phyloP scores from a whole-genome alignment of 2,113 vertebrate species.

The Muntiacus reevesi region DNA sequence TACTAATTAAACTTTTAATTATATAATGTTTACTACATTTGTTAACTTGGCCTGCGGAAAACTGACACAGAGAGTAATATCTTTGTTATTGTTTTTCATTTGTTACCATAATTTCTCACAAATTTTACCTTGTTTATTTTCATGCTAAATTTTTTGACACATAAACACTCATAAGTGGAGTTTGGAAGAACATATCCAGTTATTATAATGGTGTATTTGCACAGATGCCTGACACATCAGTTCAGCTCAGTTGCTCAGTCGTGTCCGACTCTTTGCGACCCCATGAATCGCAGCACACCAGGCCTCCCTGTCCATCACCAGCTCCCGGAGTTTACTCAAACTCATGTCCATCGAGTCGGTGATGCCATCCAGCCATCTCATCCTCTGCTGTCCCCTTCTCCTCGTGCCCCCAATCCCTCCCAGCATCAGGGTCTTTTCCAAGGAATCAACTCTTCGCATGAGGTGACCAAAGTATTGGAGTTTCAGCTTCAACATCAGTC shows the following conservation, averaged over 20 bases:
- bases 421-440: background rate
- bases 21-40: background rate
- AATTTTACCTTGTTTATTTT: background rate
- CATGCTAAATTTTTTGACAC: background rate
- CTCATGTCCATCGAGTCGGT: background rate
- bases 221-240: background rate
- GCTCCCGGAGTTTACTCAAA: background rate
- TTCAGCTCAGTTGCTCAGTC: background rate
- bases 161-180: background rate
- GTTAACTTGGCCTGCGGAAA: background rate
- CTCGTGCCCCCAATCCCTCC: background rate
- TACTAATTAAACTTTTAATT: background rate
- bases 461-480: background rate
- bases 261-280: accelerated
- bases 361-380: background rate
- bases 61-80: background rate
- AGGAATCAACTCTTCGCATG: background rate
- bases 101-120: background rate
- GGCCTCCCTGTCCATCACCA: background rate
- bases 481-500: background rate
- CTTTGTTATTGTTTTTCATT: background rate
- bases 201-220: background rate
- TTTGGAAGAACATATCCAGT: background rate
- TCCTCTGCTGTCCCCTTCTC: background rate
- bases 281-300: accelerated